Conservation (phyloP, 2,113 vertebrate species). For the Caloenas nicobarica region DNA sequence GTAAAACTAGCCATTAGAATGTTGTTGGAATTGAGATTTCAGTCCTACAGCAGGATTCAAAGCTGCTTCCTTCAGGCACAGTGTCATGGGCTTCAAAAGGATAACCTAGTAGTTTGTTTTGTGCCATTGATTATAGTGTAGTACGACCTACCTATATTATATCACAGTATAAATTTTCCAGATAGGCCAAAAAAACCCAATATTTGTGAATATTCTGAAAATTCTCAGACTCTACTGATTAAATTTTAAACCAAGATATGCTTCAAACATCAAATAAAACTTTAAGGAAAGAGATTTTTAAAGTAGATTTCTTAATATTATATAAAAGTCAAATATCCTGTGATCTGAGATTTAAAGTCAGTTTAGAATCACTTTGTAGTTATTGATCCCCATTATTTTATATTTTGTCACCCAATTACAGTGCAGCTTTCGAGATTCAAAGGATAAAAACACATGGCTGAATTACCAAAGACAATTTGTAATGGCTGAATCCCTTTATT, state of each 20-base stretch:
- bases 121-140: not conserved
- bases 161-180: not conserved
- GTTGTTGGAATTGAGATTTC: not conserved
- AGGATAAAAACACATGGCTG: slow-evolving; percentile 38
- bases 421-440: slow-evolving; percentile 59
- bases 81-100: not conserved
- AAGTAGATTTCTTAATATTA: not conserved
- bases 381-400: slow-evolving; percentile 39
- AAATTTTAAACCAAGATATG: slow-evolving; percentile 67
- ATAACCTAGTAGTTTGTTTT: not conserved
- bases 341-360: slow-evolving; percentile 14
- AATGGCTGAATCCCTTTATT: slow-evolving; percentile 82
- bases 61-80: not conserved
- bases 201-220: not conserved
- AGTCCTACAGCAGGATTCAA: not conserved
- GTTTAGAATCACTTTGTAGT: slow-evolving; percentile 56
- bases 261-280: slow-evolving; percentile 59
- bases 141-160: not conserved
- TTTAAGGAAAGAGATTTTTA: not conserved
- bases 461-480: slow-evolving; percentile 76
- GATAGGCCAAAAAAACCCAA: not conserved
- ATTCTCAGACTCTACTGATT: not conserved
- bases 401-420: slow-evolving; percentile 53
- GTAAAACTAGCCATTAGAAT: not conserved
- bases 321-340: slow-evolving; percentile 11